phyloP scores from a whole-genome alignment of 2,888 invertebrate species.

The Operophtera brumata region DNA sequence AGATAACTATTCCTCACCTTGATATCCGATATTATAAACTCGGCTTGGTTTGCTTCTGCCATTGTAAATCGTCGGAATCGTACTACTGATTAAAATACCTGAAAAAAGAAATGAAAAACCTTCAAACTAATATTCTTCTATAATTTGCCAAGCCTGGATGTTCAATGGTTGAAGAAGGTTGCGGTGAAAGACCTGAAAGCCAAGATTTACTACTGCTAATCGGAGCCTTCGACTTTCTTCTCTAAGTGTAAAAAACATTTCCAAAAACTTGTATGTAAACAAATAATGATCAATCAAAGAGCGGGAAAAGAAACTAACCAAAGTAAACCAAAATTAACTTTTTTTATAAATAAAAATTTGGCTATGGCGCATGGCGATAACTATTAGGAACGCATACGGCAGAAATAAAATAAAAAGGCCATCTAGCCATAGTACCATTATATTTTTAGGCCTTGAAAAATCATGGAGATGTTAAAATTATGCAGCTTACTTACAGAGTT shows the following conservation, averaged over 20 bases:
- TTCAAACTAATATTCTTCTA: not conserved
- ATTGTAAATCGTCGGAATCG: not conserved
- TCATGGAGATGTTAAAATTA: not conserved
- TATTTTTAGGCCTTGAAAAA: too few species aligned
- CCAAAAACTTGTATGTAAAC: too few species aligned
- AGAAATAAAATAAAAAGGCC: not conserved
- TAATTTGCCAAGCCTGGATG: too few species aligned
- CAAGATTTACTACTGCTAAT: too few species aligned
- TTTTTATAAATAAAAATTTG: slow-evolving; percentile 55
- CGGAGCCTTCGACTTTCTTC: too few species aligned
- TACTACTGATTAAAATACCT: not conserved
- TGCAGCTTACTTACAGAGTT: slow-evolving; percentile 15
- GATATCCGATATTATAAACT: not conserved
- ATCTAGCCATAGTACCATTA: too few species aligned
- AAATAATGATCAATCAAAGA: not conserved
- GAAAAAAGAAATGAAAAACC: not conserved
- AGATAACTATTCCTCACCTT: not conserved
- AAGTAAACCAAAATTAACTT: slow-evolving; percentile 59
- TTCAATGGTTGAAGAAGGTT: too few species aligned
- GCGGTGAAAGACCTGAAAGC: too few species aligned
- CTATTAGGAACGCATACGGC: slow-evolving; percentile 22
- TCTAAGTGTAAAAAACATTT: too few species aligned
- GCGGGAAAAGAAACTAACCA: slow-evolving; percentile 22
- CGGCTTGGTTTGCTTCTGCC: not conserved
- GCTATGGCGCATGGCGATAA: slow-evolving; percentile 40